Conservation (phyloP, 2,113 vertebrate genomes). For the Prunella himalayana region DNA sequence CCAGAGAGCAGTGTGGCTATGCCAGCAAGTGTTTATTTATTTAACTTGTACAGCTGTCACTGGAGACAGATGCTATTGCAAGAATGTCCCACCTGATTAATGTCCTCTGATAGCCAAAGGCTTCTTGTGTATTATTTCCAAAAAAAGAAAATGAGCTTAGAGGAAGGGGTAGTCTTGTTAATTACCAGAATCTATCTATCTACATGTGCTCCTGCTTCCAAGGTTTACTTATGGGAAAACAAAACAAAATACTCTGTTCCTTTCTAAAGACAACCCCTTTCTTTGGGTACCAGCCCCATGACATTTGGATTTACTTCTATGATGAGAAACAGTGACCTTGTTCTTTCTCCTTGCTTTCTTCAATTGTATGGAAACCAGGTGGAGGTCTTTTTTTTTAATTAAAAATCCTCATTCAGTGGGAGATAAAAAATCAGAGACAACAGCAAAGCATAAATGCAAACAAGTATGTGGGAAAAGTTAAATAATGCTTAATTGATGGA, state of each 20-base stretch:
- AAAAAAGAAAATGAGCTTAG: not conserved
- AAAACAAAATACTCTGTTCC: not conserved
- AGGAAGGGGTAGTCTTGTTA: not conserved
- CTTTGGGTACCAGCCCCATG: not conserved
- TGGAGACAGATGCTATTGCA: not conserved
- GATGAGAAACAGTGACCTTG: not conserved
- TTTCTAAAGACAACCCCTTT: not conserved
- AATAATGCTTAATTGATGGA: not conserved
- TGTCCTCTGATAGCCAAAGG: not conserved
- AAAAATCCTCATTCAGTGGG: not conserved
- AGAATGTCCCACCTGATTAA: not conserved
- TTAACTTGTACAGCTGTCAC: not conserved
- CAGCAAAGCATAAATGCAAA: not conserved
- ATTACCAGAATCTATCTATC: not conserved
- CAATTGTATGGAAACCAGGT: not conserved
- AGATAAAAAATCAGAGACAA: not conserved
- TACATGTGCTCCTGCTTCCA: not conserved
- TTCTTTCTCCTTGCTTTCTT: not conserved
- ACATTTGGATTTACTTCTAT: not conserved
- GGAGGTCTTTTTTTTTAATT: not conserved
- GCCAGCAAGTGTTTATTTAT: conserved; percentile 1
- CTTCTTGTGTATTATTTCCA: conserved; percentile 5
- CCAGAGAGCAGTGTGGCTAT: not conserved
- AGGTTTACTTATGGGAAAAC: not conserved
- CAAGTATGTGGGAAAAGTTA: not conserved